Conservation (phyloP, 2,888 invertebrate species). For the Drosophila vallismaia region DNA sequence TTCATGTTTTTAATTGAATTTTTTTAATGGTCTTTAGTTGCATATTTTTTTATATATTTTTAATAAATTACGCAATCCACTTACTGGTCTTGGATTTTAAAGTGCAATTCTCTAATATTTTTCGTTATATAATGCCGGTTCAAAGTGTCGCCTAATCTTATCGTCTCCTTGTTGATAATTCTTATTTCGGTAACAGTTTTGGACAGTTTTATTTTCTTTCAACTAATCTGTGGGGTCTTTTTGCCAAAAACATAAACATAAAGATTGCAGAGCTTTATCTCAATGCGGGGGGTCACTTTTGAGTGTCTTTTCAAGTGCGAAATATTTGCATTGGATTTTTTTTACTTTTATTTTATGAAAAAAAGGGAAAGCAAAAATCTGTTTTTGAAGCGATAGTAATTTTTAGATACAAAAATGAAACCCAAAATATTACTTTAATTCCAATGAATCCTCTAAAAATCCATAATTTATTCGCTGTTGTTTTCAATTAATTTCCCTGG, state of each 20-base stretch:
- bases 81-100: not conserved
- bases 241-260: slow-evolving; percentile 44
- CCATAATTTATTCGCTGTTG: slow-evolving; percentile 2
- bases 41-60: not conserved
- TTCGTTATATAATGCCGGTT: slow-evolving; percentile 28
- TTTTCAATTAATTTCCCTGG: slow-evolving; percentile 27
- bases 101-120: slow-evolving; percentile 4
- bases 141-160: slow-evolving; percentile 53
- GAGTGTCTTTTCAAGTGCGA: not conserved
- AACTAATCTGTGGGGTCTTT: slow-evolving; percentile 15
- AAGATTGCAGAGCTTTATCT: slow-evolving; percentile 43
- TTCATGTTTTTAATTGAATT: not conserved
- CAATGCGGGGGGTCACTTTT: slow-evolving; percentile 24
- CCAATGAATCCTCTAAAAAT: not conserved
- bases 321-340: not conserved
- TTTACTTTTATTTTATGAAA: too few species aligned
- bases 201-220: slow-evolving; percentile 30
- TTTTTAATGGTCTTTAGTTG: not conserved
- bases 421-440: too few species aligned
- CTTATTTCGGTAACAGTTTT: slow-evolving; percentile 8
- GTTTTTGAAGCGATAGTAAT: too few species aligned
- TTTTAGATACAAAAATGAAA: too few species aligned
- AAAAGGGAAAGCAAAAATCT: not conserved
- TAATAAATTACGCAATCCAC: not conserved
- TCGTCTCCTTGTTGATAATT: slow-evolving; percentile 28